Base-by-base conservation (phyloP, 1,140 invertebrate species). In the Polyergus mexicanus region DNA sequence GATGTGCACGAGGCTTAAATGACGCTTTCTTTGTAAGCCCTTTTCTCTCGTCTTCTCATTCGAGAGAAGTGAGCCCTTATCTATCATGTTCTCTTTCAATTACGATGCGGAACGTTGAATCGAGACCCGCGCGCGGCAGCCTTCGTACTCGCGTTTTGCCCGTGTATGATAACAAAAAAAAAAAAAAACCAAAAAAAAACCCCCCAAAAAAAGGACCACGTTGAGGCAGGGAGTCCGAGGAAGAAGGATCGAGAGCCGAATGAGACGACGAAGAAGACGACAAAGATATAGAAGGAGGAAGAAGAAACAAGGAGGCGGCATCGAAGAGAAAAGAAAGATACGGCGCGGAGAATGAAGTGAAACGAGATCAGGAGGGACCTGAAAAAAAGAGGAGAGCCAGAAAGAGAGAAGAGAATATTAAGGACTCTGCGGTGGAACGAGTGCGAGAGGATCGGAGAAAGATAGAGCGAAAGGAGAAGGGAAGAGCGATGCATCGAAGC, bases 31-130 rank as follows among this genome's bases (percentile, higher is more conserved):
- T 54, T 32, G 44, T 11, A 28, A 28, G 22, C 10, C 28, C 56
- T 47, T 65, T 62, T 65, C 47, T 28, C 32, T 78, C 47, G 71
- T 85, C 63, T 71, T 84, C 86, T 89, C 65, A 71, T 80, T 77
- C 68, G 54, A 87, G 54, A 87, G 60, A 74, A 66, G 54, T 54
- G 66, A 74, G 74, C 81, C 75, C 76, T 89, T 91, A 90, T 90
- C 85, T 78, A 90, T 91, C 90, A 91, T 90, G 62, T 90, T 87
- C 89, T 80, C 58, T 77, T 86, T 90, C 84, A 85, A 90, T 90
- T 90, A 90, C 88, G 74, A 90, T 84, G 77, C 88, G 76, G 69
- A 77, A 88, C 86, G 75, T 90, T 77, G 74, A 90, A 35, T 80
- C 72, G 71, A 76, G 58, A 71, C 22, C 58, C 54, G 54, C 25